These are phyloP conservation scores for Amphimallon solstitiale DNA, from an alignment of 2,888 invertebrate genomes.

Conservation along the genomic window DNA sequence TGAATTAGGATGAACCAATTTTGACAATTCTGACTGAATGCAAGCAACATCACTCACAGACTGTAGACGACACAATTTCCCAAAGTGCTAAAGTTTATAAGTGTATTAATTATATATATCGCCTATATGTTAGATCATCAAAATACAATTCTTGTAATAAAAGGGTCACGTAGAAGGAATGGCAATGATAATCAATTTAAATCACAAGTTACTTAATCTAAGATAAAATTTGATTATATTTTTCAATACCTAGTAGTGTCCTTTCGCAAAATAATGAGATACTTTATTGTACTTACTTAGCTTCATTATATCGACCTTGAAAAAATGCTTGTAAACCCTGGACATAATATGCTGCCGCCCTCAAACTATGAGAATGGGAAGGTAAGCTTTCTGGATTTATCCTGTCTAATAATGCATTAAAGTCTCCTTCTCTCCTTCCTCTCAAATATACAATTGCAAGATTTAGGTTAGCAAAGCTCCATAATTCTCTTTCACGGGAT, in stretches of 20 bases:
- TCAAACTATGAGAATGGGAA: conserved; percentile 90
- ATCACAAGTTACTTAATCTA: no score
- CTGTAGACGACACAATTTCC: no score
- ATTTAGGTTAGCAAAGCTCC: conserved; percentile 95
- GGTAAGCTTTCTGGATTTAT: conserved; percentile 93
- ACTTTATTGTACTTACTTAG: conserved; percentile 79
- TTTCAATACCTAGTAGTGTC: no score
- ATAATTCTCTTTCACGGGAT: conserved; percentile 88
- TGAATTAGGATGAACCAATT: no score
- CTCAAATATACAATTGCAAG: conserved; percentile 95
- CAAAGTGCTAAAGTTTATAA: no score
- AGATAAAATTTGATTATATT: no score
- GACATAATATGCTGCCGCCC: conserved; percentile 97
- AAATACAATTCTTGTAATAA: no score
- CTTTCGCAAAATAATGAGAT: no score
- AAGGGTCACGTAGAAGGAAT: background rate
- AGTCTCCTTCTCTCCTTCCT: conserved; percentile 88
- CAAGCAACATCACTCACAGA: no score
- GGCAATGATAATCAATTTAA: background rate
- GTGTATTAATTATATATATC: no score
- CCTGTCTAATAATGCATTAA: conserved; percentile 86
- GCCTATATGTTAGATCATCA: no score
- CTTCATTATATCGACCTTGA: conserved; percentile 95
- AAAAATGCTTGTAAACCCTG: conserved; percentile 97
- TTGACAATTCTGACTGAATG: no score